phyloP scores from a whole-genome alignment of 2,888 invertebrate species.

The Protula sp. region DNA sequence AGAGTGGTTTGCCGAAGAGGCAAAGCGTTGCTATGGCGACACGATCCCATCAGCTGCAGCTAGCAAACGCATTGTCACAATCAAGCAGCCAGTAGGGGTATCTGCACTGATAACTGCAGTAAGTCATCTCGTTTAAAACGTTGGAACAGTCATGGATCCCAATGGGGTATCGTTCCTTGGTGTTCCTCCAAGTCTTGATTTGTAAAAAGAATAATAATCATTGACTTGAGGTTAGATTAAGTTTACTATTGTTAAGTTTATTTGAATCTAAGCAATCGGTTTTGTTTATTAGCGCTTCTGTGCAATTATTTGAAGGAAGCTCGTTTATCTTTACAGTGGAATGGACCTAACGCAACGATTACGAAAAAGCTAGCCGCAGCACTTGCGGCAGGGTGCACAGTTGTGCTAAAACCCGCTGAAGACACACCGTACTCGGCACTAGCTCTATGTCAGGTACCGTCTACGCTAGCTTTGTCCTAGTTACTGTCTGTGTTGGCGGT shows the following conservation, averaged over 20 bases:
- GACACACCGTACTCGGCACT: constrained; percentile 93
- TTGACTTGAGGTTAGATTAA: too few species aligned
- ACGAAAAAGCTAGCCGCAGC: constrained; percentile 93
- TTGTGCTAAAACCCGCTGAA: constrained; percentile 76
- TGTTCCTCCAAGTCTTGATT: too few species aligned
- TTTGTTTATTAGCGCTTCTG: too few species aligned
- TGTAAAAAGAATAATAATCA: too few species aligned
- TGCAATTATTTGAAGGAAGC: too few species aligned
- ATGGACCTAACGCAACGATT: constrained; percentile 91
- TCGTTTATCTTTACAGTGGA: constrained; percentile 58
- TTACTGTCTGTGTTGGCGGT: too few species aligned
- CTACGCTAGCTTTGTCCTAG: too few species aligned
- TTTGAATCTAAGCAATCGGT: too few species aligned
- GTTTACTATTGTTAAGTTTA: too few species aligned
- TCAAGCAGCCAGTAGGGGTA: constrained; percentile 82
- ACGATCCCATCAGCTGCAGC: constrained; percentile 69
- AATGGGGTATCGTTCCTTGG: too few species aligned
- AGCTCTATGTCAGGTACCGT: constrained; percentile 70
- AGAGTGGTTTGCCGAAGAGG: constrained; percentile 95
- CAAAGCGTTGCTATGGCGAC: constrained; percentile 68
- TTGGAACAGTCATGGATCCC: too few species aligned
- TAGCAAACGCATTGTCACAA: constrained; percentile 63
- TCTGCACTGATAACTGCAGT: constrained; percentile 89
- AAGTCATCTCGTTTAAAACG: too few species aligned
- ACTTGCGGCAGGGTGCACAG: constrained; percentile 90